A percentile compares a stretch with the other conserved stretches of the same genome.
These are phyloP conservation scores for Sipha flava DNA, from an alignment of 1,140 invertebrate genomes.

Conservation along the genomic window DNA sequence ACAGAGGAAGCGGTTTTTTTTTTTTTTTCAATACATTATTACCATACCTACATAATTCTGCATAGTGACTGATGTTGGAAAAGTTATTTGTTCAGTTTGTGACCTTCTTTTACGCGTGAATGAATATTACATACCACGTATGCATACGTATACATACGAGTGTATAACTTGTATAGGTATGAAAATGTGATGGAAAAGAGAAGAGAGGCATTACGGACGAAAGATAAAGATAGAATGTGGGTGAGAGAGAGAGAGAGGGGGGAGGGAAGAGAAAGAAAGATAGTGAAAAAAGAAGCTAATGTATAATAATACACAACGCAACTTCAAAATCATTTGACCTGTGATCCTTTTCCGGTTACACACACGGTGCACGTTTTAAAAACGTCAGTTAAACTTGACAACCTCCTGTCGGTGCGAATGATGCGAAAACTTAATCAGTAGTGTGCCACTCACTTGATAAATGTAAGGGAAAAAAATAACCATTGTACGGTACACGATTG, in stretches of 20 bases:
- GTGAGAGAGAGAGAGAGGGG: background rate
- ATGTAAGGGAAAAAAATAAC: background rate
- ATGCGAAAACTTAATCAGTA: conserved; percentile 26
- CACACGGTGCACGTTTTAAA: background rate
- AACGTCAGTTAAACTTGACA: conserved; percentile 15
- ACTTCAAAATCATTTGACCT: conserved; percentile 20
- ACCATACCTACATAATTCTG: background rate
- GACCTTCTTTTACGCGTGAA: background rate
- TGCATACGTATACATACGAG: no score
- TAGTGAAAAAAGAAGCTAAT: background rate
- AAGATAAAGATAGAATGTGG: no score
- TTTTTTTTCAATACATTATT: background rate
- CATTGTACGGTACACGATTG: background rate
- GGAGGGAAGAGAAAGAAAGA: background rate
- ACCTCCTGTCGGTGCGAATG: background rate
- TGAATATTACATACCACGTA: no score
- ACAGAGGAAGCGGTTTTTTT: background rate
- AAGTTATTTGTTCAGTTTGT: conserved; percentile 7
- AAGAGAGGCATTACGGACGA: no score
- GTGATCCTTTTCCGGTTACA: background rate
- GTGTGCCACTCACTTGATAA: background rate
- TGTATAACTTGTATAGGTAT: no score
- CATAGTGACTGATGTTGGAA: background rate
- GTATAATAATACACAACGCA: background rate
- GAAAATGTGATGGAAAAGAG: background rate